Evolutionary conservation across 2,797 vertebrate species (phyloP), one percentile per base, ranked within the genome.

Genomic region (Tiaroga cobitis): DNA sequence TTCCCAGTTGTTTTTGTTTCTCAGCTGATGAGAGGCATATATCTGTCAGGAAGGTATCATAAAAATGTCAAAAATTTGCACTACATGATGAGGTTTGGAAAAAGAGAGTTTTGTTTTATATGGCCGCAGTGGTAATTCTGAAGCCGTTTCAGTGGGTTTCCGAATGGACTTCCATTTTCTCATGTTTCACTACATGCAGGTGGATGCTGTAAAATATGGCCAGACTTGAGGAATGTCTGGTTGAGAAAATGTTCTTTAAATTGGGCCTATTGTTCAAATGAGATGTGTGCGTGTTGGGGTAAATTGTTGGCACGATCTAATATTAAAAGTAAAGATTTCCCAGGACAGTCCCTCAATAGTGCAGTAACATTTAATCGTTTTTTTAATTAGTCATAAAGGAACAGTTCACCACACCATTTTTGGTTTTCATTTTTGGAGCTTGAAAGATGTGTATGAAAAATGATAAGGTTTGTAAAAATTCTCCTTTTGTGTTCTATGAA

Each of bases 171-270:
- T 26, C 11, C 24, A 59, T 68, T 76, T 82, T 86, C 26, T 81
- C 69, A 54, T 76, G 70, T 87, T 84, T 88, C 39, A 75, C 70
- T 51, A 29, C 54, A 63, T 73, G 82, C 83, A 87, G 87, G 87
- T 88, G 85, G 83, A 85, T 41, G 76, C 77, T 61, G 59, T 88
- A 85, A 88, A 90, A 83, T 88, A 13, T 24, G 41, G 11, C 82
- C 65, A 54, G 49, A 39, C 77, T 76, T 41, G 43, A 85, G 72
- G 21, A 63, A 77, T 39, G 63, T 59, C 19, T n/a, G 32, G 21
- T 39, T 46, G 8, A 61, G 65, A 72, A 84, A 72, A 46, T 10
- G 15, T 61, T 79, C 21, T 70, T 65, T 74, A 13, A 54, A 37
- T 51, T 49, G 13, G 26, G 26, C 26, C 41, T 63, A 19, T 63